Conservation (phyloP, 2,888 invertebrate genomes). For the Spilosoma lubricipeda region DNA sequence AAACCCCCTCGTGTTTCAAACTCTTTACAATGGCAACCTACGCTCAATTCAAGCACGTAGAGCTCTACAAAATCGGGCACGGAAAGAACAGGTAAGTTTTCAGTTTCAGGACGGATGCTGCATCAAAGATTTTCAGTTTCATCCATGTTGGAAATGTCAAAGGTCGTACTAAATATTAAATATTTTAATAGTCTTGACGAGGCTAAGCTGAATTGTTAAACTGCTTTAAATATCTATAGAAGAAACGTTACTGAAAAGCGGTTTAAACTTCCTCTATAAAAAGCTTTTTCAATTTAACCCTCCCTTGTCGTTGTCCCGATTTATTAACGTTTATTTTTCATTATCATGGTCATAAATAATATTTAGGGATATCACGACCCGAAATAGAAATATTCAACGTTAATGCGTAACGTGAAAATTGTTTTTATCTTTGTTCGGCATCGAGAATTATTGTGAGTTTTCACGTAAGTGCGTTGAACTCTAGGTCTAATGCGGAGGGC, state of each 20-base stretch:
- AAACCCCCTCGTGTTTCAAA: constrained; percentile 57
- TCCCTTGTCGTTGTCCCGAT: constrained; percentile 18
- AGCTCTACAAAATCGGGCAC: constrained; percentile 97
- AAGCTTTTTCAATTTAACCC: constrained; percentile 29
- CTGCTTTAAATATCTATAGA: not conserved
- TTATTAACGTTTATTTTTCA: constrained; percentile 25
- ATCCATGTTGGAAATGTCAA: constrained; percentile 58
- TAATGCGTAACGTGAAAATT: constrained; percentile 22
- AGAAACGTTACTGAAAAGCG: not conserved
- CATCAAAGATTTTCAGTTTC: constrained; percentile 45
- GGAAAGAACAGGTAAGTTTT: constrained; percentile 94
- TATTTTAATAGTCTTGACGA: not conserved
- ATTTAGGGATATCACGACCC: constrained; percentile 10
- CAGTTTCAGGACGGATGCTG: constrained; percentile 65
- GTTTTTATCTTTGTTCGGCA: constrained; percentile 32
- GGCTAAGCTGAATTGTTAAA: not conserved
- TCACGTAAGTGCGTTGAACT: constrained; percentile 67
- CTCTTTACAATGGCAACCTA: constrained; percentile 92
- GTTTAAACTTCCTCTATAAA: not conserved
- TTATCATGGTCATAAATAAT: constrained; percentile 23
- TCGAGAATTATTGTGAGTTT: constrained; percentile 54
- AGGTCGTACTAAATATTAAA: constrained; percentile 27
- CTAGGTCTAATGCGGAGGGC: constrained; percentile 55
- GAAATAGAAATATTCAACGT: constrained; percentile 20
- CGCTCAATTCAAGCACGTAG: constrained; percentile 97